Conservation (phyloP, 1,140 invertebrate genomes). For the Drosophila busckii region DNA sequence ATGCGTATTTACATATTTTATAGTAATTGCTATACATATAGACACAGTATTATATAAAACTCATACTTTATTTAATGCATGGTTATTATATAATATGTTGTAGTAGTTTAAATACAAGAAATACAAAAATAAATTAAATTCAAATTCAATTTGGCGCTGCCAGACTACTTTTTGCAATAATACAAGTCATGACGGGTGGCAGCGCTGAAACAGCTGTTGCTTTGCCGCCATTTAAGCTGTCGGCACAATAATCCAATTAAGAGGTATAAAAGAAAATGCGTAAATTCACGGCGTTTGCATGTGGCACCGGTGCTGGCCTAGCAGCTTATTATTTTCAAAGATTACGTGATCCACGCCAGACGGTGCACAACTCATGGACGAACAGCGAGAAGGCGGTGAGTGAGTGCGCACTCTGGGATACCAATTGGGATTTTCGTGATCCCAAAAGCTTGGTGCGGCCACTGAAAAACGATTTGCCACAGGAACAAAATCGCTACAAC, state of each 20-base stretch:
- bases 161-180: not conserved
- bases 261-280: slow-evolving; percentile 33
- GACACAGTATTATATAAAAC: slow-evolving; percentile 51
- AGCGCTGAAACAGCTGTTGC: slow-evolving; percentile 16
- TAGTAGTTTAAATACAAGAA: slow-evolving; percentile 37
- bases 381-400: slow-evolving; percentile 82
- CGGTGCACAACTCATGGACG: slow-evolving; percentile 81
- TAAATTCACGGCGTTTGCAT: slow-evolving; percentile 58
- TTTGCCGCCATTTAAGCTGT: slow-evolving; percentile 12
- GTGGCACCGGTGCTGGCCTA: slow-evolving; percentile 63
- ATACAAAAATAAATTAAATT: slow-evolving; percentile 9
- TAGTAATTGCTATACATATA: slow-evolving; percentile 41
- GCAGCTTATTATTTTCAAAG: slow-evolving; percentile 57
- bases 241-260: not conserved
- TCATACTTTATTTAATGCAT: slow-evolving; percentile 47
- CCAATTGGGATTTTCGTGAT: slow-evolving; percentile 92
- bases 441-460: slow-evolving; percentile 86
- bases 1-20: no score
- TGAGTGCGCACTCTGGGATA: slow-evolving; percentile 86
- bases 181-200: not conserved
- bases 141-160: not conserved
- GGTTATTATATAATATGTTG: slow-evolving; percentile 50
- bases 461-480: slow-evolving; percentile 79
- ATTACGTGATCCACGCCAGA: slow-evolving; percentile 32
- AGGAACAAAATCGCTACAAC: slow-evolving; percentile 84